These are phyloP conservation scores for Macrocentrus cingulum DNA, from an alignment of 1,140 invertebrate species.

Conservation along the genomic window DNA sequence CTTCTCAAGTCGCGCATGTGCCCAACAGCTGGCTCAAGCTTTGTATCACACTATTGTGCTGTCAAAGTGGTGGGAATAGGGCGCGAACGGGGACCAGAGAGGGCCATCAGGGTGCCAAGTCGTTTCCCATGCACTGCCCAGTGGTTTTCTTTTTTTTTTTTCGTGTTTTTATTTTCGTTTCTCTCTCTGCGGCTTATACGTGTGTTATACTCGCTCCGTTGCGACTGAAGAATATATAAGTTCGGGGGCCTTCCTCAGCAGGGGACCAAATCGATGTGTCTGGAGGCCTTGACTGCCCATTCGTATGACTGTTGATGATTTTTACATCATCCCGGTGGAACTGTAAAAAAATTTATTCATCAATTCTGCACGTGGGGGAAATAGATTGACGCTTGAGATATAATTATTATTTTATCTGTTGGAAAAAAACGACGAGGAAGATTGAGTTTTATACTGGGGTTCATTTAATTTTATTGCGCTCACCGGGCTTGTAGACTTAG, in stretches of 20 bases:
- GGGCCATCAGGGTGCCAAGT: constrained; percentile 3
- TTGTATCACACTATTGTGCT: no score
- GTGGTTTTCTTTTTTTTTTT: constrained; percentile 18
- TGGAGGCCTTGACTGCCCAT: constrained; percentile 45
- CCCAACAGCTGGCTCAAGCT: no score
- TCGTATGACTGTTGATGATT: neutral
- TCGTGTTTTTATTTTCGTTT: neutral
- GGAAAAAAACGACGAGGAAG: constrained; percentile 19
- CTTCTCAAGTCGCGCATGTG: no score
- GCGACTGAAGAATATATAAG: neutral
- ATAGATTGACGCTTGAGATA: no score
- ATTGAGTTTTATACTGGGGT: constrained; percentile 32
- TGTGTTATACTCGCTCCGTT: neutral
- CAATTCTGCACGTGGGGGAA: no score
- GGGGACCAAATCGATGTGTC: constrained; percentile 36
- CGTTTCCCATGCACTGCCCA: constrained; percentile 29
- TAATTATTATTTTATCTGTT: neutral
- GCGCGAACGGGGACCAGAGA: neutral
- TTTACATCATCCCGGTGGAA: no score
- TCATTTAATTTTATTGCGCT: constrained; percentile 35
- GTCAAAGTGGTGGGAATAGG: no score
- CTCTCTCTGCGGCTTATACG: neutral
- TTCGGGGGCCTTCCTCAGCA: neutral
- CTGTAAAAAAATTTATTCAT: no score
- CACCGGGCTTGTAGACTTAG: constrained; percentile 27